Conservation (phyloP, 2,113 vertebrate genomes). For the Phalacrocorax pelagicus region DNA sequence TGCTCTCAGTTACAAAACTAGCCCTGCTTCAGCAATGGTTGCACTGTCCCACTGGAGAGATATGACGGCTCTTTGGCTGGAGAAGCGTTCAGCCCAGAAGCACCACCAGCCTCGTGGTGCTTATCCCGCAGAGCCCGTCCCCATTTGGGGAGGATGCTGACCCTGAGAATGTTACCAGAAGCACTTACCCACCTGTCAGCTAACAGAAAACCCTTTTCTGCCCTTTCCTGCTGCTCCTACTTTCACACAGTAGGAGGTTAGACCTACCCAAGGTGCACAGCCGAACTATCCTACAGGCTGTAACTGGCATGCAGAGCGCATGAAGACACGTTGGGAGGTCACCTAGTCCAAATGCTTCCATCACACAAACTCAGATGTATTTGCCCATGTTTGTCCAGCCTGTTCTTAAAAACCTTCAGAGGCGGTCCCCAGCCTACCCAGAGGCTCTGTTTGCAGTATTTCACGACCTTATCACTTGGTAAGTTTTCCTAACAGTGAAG, state of each 20-base stretch:
- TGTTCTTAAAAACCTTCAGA: neutral
- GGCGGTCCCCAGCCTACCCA: neutral
- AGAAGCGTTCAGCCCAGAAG: neutral
- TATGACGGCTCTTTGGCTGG: neutral
- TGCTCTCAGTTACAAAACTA: neutral
- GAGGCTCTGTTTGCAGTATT: neutral
- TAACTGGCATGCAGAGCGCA: neutral
- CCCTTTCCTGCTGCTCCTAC: neutral
- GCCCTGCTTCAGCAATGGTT: neutral
- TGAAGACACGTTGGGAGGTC: neutral
- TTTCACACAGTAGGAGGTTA: neutral
- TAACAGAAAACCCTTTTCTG: neutral
- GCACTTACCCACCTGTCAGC: neutral
- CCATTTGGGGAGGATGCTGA: neutral
- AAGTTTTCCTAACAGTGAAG: neutral
- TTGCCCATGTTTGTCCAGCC: neutral
- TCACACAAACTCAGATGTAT: neutral
- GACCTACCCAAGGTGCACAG: neutral
- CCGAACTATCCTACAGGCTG: neutral
- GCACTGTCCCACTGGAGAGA: neutral
- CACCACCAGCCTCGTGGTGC: rapidly evolving
- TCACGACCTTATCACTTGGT: neutral
- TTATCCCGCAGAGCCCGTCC: neutral
- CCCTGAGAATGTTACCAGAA: neutral
- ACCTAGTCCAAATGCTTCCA: neutral